Conservation (phyloP, 2,888 invertebrate genomes). For the Drosophila histrio region DNA sequence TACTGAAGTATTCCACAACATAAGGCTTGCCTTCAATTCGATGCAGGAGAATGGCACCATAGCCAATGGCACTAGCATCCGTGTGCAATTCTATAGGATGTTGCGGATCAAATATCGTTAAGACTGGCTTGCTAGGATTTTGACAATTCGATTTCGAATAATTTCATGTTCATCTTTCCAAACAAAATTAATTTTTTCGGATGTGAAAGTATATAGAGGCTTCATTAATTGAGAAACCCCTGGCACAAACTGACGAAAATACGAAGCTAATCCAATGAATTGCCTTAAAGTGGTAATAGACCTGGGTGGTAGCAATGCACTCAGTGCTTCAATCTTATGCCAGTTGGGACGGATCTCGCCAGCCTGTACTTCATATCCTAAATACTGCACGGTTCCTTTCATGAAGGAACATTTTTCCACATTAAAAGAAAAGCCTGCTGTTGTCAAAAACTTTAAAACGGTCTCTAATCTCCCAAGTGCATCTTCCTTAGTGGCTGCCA, state of each 20-base stretch:
- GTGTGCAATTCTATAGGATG: too few relatives aligned
- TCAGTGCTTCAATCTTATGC: too few relatives aligned
- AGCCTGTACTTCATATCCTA: too few relatives aligned
- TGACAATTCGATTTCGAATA: background rate
- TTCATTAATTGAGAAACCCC: background rate
- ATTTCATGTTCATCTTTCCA: background rate
- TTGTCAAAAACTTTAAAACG: background rate
- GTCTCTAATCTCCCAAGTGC: too few relatives aligned
- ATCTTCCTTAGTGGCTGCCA: too few relatives aligned
- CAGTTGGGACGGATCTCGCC: too few relatives aligned
- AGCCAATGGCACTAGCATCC: background rate
- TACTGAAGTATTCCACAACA: background rate
- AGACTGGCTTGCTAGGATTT: background rate
- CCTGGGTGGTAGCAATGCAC: too few relatives aligned
- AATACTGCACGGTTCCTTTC: too few relatives aligned
- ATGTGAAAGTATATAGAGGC: background rate
- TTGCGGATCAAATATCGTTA: too few relatives aligned
- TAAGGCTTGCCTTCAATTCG: background rate
- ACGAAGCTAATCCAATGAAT: background rate
- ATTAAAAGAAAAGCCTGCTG: too few relatives aligned
- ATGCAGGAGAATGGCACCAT: background rate
- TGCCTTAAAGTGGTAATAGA: too few relatives aligned
- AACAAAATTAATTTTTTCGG: background rate
- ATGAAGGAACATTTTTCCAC: too few relatives aligned
- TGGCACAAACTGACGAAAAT: background rate